Base-by-base conservation (phyloP, 2,888 invertebrate species). In the Thereva nobilitata region DNA sequence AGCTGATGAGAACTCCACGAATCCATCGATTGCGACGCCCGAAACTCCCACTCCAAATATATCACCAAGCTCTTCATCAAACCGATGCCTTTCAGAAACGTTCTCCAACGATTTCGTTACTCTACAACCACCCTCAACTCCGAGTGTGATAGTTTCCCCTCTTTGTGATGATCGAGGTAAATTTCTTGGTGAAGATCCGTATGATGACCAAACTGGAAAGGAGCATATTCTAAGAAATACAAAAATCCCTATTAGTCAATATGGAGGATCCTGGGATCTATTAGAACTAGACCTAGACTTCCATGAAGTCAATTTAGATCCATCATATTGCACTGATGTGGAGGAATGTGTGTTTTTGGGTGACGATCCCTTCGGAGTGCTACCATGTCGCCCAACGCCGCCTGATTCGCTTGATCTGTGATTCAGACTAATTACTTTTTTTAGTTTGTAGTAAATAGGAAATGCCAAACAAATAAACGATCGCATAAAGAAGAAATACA, bases 21-120 rank as follows among this genome's bases (percentile, higher is more conserved):
- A 72, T 55, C 71, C 71, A 23, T 78, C 79, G 8, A 72, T 81
- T 55, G 80, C 80, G 73, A 88, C 89, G 4, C 89, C 88, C 6
- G 88, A 89, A 73, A 88, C 88, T 4, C 89, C 89, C 34, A 86
- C 87, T 53, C 87, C 89, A 10, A 88, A 88, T 76, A 83, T 88
- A 10, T 84, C 84, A 55, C 82, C 83, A 64, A 77, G 81, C 10
- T 72, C 73, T 3, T 85, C 78, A 41, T 73, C 72, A 57, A 74
- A 69, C 69, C 84, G 35, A 79, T 85, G 70, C 72, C 74, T 73
- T 9, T 85, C 86, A 3, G 86, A 87, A 76, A 84, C 85, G 6
- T 87, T 87, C 73, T 87, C 86, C 47, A 86, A 86, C 49, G 86
- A 86, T 76, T 86, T 86, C 74, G 86, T 86, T 5, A 75, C 64